Conservation (phyloP, 2,888 invertebrate genomes). For the Trichogramma evanescens region DNA sequence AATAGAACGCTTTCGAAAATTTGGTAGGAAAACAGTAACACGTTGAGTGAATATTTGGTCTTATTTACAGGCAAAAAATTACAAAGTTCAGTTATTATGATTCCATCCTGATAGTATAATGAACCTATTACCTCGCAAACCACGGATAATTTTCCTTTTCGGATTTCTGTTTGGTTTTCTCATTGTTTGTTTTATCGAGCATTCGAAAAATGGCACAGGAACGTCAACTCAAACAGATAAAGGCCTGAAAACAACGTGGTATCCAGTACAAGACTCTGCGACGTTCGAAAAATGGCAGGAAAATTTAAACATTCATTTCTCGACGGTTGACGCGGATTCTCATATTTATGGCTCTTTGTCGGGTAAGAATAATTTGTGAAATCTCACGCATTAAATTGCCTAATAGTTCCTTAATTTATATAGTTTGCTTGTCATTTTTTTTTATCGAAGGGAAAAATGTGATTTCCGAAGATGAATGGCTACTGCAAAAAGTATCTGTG, state of each 20-base stretch:
- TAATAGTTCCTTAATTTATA: no score
- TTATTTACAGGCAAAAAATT: constrained; percentile 15
- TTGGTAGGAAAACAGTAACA: no score
- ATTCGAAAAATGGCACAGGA: constrained; percentile 4
- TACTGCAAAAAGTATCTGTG: constrained; percentile 40
- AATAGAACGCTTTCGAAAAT: no score
- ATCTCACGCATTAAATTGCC: no score
- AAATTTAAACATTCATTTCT: constrained; percentile 21
- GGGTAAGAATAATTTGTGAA: background rate
- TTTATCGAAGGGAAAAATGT: constrained; percentile 1
- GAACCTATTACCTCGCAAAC: constrained; percentile 23
- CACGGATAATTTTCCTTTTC: constrained; percentile 27
- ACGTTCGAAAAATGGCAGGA: constrained; percentile 34
- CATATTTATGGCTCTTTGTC: constrained; percentile 27
- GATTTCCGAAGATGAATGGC: constrained; percentile 36
- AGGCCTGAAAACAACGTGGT: constrained; percentile 2
- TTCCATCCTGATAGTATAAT: constrained; percentile 19
- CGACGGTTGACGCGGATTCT: constrained; percentile 30
- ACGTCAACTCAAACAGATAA: constrained; percentile 6
- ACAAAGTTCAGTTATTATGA: constrained; percentile 9
- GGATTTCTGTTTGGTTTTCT: constrained; percentile 35
- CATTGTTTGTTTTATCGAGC: constrained; percentile 23
- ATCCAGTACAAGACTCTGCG: constrained; percentile 11
- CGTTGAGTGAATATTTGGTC: constrained; percentile 10
- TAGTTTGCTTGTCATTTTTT: background rate